phyloP scores from a whole-genome alignment of 2,888 invertebrate genomes.

The Lottia gigantea region DNA sequence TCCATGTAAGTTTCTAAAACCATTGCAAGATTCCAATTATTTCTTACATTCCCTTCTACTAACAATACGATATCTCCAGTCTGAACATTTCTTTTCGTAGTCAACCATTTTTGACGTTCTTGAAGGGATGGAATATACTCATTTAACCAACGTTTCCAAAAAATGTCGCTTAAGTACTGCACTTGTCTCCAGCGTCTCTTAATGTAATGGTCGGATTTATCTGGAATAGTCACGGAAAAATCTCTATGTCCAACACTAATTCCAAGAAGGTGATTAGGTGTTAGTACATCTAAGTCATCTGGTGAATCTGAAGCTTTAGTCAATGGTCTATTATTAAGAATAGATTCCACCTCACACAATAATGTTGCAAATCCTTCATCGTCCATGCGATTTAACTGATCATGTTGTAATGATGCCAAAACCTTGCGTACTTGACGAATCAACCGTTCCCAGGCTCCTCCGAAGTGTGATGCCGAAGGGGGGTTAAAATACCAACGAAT shows the following conservation, averaged over 20 bases:
- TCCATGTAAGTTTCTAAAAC: too few species aligned
- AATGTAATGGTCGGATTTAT: slow-evolving; percentile 27
- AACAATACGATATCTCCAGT: slow-evolving; percentile 15
- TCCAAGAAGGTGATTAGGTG: slow-evolving; percentile 32
- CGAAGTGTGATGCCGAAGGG: slow-evolving; percentile 30
- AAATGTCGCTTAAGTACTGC: slow-evolving; percentile 32
- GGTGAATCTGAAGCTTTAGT: slow-evolving; percentile 21
- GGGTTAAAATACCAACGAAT: slow-evolving; percentile 35
- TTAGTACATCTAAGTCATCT: slow-evolving; percentile 25
- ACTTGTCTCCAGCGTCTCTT: slow-evolving; percentile 33
- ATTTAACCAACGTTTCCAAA: slow-evolving; percentile 28
- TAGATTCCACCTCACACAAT: slow-evolving; percentile 31
- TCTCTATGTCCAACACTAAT: slow-evolving; percentile 1
- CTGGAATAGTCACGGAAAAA: slow-evolving; percentile 26
- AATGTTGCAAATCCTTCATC: slow-evolving; percentile 31
- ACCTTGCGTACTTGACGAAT: slow-evolving; percentile 28
- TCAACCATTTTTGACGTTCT: slow-evolving; percentile 25
- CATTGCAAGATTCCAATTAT: slow-evolving; percentile 12
- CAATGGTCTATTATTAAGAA: slow-evolving; percentile 30
- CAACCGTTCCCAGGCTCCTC: slow-evolving; percentile 36
- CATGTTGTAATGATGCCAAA: slow-evolving; percentile 18
- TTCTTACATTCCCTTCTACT: slow-evolving; percentile 12
- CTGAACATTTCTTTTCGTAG: neutral
- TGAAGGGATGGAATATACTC: slow-evolving; percentile 26
- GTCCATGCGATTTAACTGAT: slow-evolving; percentile 22